Percentiles rank a stretch among this genome's conserved stretches.
phyloP scores from a whole-genome alignment of 2,888 invertebrate species.

The Aphelenchoides bicaudatus region DNA sequence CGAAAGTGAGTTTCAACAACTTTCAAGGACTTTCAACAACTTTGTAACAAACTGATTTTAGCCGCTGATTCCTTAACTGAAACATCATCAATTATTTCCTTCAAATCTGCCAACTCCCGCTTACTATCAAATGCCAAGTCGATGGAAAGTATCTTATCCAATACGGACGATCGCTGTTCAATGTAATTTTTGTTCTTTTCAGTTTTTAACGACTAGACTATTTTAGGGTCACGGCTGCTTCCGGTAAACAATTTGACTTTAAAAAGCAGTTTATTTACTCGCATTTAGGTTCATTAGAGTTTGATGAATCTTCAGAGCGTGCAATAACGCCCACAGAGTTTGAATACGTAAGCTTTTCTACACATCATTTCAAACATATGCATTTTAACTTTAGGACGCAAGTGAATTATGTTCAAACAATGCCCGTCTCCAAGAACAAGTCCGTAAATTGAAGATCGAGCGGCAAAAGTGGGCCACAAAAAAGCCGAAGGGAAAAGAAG shows the following conservation, averaged over 20 bases:
- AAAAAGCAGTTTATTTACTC: not conserved
- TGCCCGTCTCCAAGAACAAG: slow-evolving; percentile 42
- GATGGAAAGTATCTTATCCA: slow-evolving; percentile 45
- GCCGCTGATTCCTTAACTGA: slow-evolving; percentile 38
- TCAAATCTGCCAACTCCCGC: slow-evolving; percentile 55
- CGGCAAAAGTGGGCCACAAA: slow-evolving; percentile 31
- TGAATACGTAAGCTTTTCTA: slow-evolving; percentile 24
- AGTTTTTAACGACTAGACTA: too few species aligned
- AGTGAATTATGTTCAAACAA: slow-evolving; percentile 44
- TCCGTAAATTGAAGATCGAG: slow-evolving; percentile 27
- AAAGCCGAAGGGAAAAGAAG: slow-evolving; percentile 17
- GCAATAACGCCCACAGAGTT: slow-evolving; percentile 52
- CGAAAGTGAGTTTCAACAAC: slow-evolving; percentile 15
- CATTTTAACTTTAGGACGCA: slow-evolving; percentile 64
- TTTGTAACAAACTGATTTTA: not conserved
- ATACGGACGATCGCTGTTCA: slow-evolving; percentile 36
- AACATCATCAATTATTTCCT: slow-evolving; percentile 49
- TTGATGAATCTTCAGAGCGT: slow-evolving; percentile 42
- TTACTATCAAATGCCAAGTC: slow-evolving; percentile 44
- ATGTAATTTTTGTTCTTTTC: too few species aligned
- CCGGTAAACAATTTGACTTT: slow-evolving; percentile 34
- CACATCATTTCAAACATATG: too few species aligned
- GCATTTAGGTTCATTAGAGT: slow-evolving; percentile 1
- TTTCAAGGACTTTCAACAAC: not conserved
- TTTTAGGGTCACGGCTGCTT: slow-evolving; percentile 42